These are phyloP conservation scores for Lepeophtheirus salmonis DNA, from an alignment of 1,140 invertebrate genomes.

Conservation along the genomic window DNA sequence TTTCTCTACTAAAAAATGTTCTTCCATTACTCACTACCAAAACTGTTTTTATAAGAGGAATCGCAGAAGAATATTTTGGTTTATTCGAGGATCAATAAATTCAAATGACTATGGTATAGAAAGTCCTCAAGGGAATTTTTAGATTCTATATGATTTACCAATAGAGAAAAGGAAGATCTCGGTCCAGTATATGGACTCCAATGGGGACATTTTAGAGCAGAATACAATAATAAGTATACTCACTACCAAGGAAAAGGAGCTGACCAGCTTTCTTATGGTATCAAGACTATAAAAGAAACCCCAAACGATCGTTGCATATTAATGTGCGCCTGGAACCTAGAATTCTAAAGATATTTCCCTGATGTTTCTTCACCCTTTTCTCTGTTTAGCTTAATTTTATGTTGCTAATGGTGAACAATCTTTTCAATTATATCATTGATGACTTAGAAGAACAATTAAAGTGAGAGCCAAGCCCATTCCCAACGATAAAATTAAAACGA, in stretches of 20 bases:
- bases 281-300: slow-evolving; percentile 27
- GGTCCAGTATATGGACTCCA: slow-evolving; percentile 98
- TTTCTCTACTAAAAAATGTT: slow-evolving; percentile 13
- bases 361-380: slow-evolving; percentile 96
- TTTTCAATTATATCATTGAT: slow-evolving; percentile 84
- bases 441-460: slow-evolving; percentile 62
- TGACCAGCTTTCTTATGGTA: slow-evolving; percentile 55
- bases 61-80: slow-evolving; percentile 88
- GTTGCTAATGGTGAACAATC: slow-evolving; percentile 53
- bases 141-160: slow-evolving; percentile 35
- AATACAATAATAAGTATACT: slow-evolving; percentile 62
- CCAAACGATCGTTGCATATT: slow-evolving; percentile 75
- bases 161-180: slow-evolving; percentile 49
- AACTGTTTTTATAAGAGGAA: slow-evolving; percentile 72
- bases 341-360: slow-evolving; percentile 58
- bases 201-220: slow-evolving; percentile 92
- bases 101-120: slow-evolving; percentile 80
- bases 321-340: slow-evolving; percentile 92
- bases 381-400: slow-evolving; percentile 86
- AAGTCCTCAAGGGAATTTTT: slow-evolving; percentile 81
- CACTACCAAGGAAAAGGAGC: slow-evolving; percentile 67
- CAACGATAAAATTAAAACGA: slow-evolving; percentile 52
- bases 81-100: slow-evolving; percentile 81
- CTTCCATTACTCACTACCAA: slow-evolving; percentile 94
- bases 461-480: slow-evolving; percentile 61